phyloP scores from a whole-genome alignment of 2,888 invertebrate genomes.

The Tethea ocularis region DNA sequence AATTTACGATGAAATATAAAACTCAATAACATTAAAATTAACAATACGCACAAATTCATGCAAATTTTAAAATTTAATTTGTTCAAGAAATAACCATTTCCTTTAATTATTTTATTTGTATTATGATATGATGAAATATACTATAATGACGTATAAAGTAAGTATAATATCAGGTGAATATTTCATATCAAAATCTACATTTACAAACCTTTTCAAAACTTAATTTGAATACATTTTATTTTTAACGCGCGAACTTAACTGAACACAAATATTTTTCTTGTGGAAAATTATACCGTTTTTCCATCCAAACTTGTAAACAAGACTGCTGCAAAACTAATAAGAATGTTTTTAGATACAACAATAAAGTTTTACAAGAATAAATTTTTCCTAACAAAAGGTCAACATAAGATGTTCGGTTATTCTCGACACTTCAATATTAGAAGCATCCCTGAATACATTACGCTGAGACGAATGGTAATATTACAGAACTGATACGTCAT shows the following conservation, averaged over 20 bases:
- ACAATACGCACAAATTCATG: too few relatives aligned
- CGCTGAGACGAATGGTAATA: slow-evolving; percentile 18
- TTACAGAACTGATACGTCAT: slow-evolving; percentile 7
- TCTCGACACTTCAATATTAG: slow-evolving; percentile 43
- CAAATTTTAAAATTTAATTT: too few relatives aligned
- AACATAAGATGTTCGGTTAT: slow-evolving; percentile 26
- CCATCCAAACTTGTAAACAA: neutral
- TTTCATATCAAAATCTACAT: neutral
- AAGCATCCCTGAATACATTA: slow-evolving; percentile 50
- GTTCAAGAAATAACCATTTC: too few relatives aligned
- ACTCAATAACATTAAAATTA: neutral
- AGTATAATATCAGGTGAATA: neutral
- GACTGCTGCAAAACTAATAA: neutral
- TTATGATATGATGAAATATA: neutral
- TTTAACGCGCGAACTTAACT: neutral
- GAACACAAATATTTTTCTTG: neutral
- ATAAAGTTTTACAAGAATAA: slow-evolving; percentile 7
- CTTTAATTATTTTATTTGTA: too few relatives aligned
- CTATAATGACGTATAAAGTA: neutral
- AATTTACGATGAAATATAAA: neutral
- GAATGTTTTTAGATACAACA: slow-evolving; percentile 2
- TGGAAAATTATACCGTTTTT: neutral
- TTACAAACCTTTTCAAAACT: neutral
- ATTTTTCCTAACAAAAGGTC: slow-evolving; percentile 19
- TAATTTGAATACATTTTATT: neutral